Base-by-base conservation (phyloP, 1,140 invertebrate genomes). In the Phocides pigmalion region DNA sequence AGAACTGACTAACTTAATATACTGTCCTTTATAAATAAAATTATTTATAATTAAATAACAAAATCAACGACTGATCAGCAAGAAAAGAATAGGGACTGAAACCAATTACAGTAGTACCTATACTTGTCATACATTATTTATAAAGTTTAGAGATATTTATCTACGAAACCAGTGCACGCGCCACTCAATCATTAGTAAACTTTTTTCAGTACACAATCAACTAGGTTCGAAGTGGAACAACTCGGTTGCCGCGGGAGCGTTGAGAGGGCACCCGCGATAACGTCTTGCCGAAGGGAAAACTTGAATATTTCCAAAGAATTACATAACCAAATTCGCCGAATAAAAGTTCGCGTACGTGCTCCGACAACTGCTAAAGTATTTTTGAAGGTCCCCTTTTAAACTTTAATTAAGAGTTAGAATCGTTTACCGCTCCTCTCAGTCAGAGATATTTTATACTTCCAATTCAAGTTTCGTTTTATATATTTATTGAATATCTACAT, bases 231-330 rank as follows among this genome's bases (percentile, higher is more conserved):
- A 47, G 22, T 59, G 54, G 54, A 59, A 59, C 25, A 59, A 59
- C 41, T 59, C 39, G 9, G 22, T 6, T 37, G 39, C 49, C 76
- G 75, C 72, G 61, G 42, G 64, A 68, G 76, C 81, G 81, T 77
- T 82, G 83, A 86, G 83, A 87, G 85, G 72, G 73, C 78, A 70
- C 72, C 78, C 69, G 80, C 78, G 84, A 90, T 90, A 90, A 85
- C 80, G 86, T 86, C 81, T 84, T 76, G 81, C 79, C 79, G 76
- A 86, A 87, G 75, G 85, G 82, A 87, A 82, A 87, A 89, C 82
- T 82, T 82, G 81, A 89, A 88, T 84, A 88, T 88, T 84, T 86
- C 75, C 80, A 80, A 75, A 61, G 82, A 87, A 90, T 89, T 87
- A 89, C 81, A 77, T 82, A 87, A 82, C 80, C 76, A 72, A 87